Conservation (phyloP, 2,888 invertebrate genomes). For the Morinoia aosen region DNA sequence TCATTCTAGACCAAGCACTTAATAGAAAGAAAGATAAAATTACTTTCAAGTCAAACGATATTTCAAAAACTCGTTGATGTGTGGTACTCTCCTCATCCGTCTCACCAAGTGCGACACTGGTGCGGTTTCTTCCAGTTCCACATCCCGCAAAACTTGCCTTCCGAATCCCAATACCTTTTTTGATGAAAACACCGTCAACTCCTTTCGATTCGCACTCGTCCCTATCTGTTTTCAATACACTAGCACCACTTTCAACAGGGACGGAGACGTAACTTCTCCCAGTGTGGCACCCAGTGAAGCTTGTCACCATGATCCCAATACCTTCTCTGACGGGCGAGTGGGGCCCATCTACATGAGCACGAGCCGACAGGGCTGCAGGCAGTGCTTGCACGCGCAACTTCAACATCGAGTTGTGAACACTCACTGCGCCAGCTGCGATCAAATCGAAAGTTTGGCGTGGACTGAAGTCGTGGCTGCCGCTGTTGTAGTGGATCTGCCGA, state of each 20-base stretch:
- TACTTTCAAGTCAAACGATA: not conserved
- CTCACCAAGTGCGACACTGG: not conserved
- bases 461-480: not conserved
- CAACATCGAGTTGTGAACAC: not conserved
- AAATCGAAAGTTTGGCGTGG: slow-evolving; percentile 41
- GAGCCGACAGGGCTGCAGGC: not conserved
- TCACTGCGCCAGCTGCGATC: slow-evolving; percentile 36
- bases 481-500: slow-evolving; percentile 43
- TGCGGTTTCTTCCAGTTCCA: not conserved
- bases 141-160: not conserved
- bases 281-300: not conserved
- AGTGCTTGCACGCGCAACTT: not conserved
- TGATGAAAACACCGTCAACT: not conserved
- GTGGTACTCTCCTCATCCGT: not conserved
- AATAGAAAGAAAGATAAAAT: not conserved
- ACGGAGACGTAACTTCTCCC: not conserved
- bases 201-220: not conserved
- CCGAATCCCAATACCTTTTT: not conserved
- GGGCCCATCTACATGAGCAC: not conserved
- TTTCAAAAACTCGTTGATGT: not conserved
- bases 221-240: not conserved
- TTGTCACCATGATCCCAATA: not conserved
- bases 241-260: not conserved
- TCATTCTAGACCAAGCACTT: not conserved
- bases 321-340: not conserved